Conservation (phyloP, 1,140 invertebrate species). For the Saccostrea cuccullata region DNA sequence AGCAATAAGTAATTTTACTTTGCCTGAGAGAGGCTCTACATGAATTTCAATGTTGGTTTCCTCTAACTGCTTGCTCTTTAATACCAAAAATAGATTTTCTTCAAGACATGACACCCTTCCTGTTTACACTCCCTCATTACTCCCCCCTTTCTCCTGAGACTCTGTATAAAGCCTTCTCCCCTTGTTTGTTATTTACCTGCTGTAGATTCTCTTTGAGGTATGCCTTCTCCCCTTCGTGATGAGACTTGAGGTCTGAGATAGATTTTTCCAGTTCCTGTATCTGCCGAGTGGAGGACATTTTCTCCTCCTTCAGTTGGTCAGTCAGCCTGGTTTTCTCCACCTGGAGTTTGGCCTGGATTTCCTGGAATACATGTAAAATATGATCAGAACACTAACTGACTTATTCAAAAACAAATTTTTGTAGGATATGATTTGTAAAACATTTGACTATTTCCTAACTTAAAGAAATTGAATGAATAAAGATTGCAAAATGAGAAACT, state of each 20-base stretch:
- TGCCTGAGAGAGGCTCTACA: neutral
- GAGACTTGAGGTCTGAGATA: constrained; percentile 62
- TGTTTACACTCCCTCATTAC: neutral
- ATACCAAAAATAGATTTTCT: constrained; percentile 47
- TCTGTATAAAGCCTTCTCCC: too few species aligned
- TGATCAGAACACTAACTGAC: too few species aligned
- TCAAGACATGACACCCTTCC: constrained; percentile 55
- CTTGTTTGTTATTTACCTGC: neutral
- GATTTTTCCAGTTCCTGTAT: constrained; percentile 66
- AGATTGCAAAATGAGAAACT: too few species aligned
- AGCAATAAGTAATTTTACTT: too few species aligned
- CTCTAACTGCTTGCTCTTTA: neutral
- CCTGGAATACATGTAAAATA: constrained; percentile 51
- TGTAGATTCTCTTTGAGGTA: constrained; percentile 62
- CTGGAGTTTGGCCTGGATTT: constrained; percentile 63
- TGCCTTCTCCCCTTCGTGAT: constrained; percentile 69
- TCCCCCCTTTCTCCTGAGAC: too few species aligned
- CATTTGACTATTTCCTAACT: too few species aligned
- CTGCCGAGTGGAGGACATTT: constrained; percentile 59
- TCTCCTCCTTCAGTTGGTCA: constrained; percentile 63
- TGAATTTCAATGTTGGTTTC: neutral
- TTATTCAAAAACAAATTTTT: too few species aligned
- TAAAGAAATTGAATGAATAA: too few species aligned
- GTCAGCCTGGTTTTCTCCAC: constrained; percentile 61
- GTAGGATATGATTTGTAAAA: too few species aligned